Percentiles rank a stretch among this genome's conserved stretches.
Conservation (phyloP, 2,888 invertebrate species). For the Bugula neritina region DNA sequence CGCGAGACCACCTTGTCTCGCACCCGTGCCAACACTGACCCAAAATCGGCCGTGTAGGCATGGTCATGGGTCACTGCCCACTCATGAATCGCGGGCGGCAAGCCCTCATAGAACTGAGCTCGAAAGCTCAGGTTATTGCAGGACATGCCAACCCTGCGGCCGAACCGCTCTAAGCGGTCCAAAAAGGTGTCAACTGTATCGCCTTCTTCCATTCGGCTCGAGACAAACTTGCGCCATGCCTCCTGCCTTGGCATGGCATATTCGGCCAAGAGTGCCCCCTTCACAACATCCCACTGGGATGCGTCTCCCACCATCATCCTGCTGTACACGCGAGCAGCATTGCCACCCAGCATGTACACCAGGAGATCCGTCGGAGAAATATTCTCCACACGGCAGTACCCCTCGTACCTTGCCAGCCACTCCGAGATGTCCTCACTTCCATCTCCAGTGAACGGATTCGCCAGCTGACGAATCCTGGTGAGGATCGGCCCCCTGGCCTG, state of each 20-base stretch:
- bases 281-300: neutral
- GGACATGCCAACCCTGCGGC: too few relatives aligned
- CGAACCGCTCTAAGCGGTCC: constrained; percentile 6
- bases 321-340: neutral
- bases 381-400: neutral
- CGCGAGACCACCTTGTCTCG: constrained; percentile 11
- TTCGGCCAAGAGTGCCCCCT: neutral
- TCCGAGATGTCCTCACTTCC: neutral
- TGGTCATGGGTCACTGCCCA: neutral
- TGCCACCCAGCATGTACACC: constrained; percentile 11
- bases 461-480: neutral
- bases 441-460: neutral
- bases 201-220: neutral
- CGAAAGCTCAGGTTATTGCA: too few relatives aligned
- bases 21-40: too few relatives aligned
- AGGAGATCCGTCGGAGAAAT: too few relatives aligned
- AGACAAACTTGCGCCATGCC: neutral
- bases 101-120: too few relatives aligned
- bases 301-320: neutral
- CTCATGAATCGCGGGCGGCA: neutral
- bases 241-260: constrained; percentile 13
- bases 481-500: neutral
- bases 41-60: neutral
- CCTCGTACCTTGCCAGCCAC: too few relatives aligned
- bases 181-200: neutral